Percentiles rank a stretch among this genome's conserved stretches.
Conservation (phyloP, 1,140 invertebrate species). For the Cydia amplana region DNA sequence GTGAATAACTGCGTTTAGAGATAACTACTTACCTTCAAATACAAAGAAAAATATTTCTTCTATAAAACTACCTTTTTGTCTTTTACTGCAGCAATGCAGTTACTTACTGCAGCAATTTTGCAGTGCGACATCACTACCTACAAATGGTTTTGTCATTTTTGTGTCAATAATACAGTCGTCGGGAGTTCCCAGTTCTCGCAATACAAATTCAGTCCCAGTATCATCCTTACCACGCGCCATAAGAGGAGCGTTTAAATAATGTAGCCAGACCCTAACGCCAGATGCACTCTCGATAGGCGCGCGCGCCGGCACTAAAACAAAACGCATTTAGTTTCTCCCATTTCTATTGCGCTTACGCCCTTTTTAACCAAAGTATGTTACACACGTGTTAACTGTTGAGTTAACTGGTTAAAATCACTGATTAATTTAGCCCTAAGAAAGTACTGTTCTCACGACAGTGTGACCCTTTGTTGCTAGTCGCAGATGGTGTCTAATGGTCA, state of each 20-base stretch:
- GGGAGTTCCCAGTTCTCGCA: no score
- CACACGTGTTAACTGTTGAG: constrained; percentile 23
- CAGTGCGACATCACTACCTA: no score
- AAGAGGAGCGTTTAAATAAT: constrained; percentile 6
- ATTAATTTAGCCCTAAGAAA: constrained; percentile 13
- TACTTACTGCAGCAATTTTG: no score
- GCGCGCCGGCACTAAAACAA: background rate
- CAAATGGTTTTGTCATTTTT: no score
- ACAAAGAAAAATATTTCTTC: no score
- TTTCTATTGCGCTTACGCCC: background rate
- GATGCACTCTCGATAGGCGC: constrained; percentile 21
- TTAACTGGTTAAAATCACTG: constrained; percentile 20
- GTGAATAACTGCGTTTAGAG: no score
- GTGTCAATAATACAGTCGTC: no score
- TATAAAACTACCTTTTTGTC: no score
- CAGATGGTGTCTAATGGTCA: background rate
- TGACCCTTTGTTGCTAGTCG: background rate
- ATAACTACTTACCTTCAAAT: no score
- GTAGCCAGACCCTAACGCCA: background rate
- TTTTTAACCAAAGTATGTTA: background rate
- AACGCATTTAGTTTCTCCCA: background rate
- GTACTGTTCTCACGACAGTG: constrained; percentile 18
- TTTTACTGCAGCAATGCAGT: no score
- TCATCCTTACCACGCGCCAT: background rate
- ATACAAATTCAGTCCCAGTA: no score